Evolutionary conservation across 2,113 vertebrate genomes (phyloP), one percentile per base, ranked within the genome.

Genomic region (Platichthys flesus): DNA sequence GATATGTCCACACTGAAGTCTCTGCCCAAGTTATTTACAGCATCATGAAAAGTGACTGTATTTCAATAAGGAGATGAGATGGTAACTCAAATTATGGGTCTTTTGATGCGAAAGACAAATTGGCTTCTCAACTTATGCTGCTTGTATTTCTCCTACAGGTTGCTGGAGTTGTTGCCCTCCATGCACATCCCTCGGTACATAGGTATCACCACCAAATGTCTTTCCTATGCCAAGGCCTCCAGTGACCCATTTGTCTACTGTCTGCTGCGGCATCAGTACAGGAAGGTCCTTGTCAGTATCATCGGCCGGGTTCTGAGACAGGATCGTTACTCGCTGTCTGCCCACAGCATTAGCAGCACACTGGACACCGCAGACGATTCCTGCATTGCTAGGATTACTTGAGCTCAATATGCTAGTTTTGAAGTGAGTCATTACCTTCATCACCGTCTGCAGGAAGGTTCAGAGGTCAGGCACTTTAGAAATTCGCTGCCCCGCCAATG

Each of bases 231-330:
- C 89, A 95, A 95, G 92, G 94, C 93, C 61, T 96, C 88, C 9
- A 94, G 89, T 3, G 92, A 95, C 74, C 95, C 94, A 0, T 94
- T 95, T 28, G 91, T 96, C 73, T 95, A 94, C 78, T 95, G 94
- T 2, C 93, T 94, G 61, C 89, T 96, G 61, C 90, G 94, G 49
- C 94, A 93, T 57, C 94, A 94, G 78, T 95, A 94, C 94, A 92
- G 91, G 79, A 95, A 93, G 74, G 95, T 93, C 67, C 92, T 95
- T 74, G 90, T 95, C 28, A 71, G 89, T 73, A 83, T 95, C 1
- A 86, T 93, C 88, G 88, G 90, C 45, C 83, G 91, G 54, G 79
- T 95, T 18, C 71, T 95, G 62, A 90, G 93, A 63, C 93, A 93
- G 42, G 92, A 94, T 69, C 90, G 79, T 10, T 94, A 93, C 86